phyloP scores from a whole-genome alignment of 2,113 vertebrate genomes.

The Coracopsis vasa region DNA sequence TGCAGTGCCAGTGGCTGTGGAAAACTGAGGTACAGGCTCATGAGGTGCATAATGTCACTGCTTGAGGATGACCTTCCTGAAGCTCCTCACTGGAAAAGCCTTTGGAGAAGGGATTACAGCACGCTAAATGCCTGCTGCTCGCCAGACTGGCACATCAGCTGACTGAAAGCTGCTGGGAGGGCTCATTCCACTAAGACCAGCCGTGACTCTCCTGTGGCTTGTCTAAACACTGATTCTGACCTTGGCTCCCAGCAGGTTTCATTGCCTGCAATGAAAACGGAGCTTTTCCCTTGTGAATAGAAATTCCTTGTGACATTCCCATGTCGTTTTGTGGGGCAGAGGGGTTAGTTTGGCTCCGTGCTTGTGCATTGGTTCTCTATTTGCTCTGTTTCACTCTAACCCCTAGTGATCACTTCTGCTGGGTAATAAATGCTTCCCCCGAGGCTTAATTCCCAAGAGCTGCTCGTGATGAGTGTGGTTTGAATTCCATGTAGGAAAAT shows the following conservation, averaged over 20 bases:
- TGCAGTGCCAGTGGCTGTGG: not conserved
- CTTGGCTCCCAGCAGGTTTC: not conserved
- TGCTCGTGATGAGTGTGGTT: not conserved
- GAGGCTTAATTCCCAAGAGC: not conserved
- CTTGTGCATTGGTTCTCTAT: not conserved
- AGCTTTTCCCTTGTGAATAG: not conserved
- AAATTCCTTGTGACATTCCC: not conserved
- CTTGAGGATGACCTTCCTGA: not conserved
- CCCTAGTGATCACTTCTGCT: not conserved
- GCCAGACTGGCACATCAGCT: not conserved
- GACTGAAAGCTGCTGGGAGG: not conserved
- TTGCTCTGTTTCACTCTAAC: not conserved
- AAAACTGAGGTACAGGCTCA: not conserved
- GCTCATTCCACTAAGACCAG: not conserved
- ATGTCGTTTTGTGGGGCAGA: fast-evolving
- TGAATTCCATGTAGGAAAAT: not conserved
- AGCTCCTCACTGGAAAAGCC: fast-evolving
- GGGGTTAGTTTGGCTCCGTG: not conserved
- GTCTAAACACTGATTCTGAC: not conserved
- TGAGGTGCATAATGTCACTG: not conserved
- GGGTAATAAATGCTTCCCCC: not conserved
- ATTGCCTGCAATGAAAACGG: not conserved
- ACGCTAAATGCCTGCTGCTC: not conserved
- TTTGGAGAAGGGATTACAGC: not conserved
- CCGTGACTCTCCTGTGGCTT: not conserved